Base-by-base conservation (phyloP, 1,140 invertebrate species). In the Drosophila bocqueti region DNA sequence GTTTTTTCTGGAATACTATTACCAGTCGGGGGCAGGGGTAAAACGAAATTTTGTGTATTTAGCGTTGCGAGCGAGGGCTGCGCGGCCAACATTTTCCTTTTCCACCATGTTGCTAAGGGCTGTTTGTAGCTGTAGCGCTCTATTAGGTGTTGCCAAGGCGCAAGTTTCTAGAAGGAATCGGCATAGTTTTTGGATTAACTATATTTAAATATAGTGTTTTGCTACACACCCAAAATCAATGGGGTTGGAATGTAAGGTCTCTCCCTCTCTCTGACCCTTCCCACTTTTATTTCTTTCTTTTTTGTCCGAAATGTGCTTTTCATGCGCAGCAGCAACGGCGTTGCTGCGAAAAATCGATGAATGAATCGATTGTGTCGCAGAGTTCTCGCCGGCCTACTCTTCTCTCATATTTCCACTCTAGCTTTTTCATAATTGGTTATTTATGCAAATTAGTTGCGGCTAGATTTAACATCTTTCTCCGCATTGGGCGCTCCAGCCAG, bases 301-400 rank as follows among this genome's bases (percentile, higher is more conserved):
- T 43, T 38, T 66, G 8, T 68, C 49, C 40, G 59, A 90, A 90
- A 90, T 87, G 87, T 91, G 83, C 77, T 91, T 90, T 81, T 79
- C 74, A 69, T 91, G 73, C 84, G 84, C 85, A 90, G 85, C 83
- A 75, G 76, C 72, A 60, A 63, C 81, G 62, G 74, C 82, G 60
- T 82, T 84, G 69, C 69, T 74, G 91, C 78, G 91, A 92, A 92
- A 92, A 92, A 92, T 92, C 91, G 85, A 92, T 92, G 91, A 92
- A 92, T 92, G 91, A 90, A 92, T 91, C 91, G 91, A 92, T 91
- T 84, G 91, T 76, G 81, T 78, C 69, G 67, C 60, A 65, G 64
- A 72, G 60, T 59, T 50, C 60, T 79, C 54, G 42, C 58, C 79
- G 49, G 67, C 54, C 34, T 40, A 10, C 24, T 34, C 18, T 11